Percentiles rank a stretch among this genome's conserved stretches.
These are phyloP conservation scores for Heliconius nattereri DNA, from an alignment of 1,140 invertebrate species.

Conservation along the genomic window DNA sequence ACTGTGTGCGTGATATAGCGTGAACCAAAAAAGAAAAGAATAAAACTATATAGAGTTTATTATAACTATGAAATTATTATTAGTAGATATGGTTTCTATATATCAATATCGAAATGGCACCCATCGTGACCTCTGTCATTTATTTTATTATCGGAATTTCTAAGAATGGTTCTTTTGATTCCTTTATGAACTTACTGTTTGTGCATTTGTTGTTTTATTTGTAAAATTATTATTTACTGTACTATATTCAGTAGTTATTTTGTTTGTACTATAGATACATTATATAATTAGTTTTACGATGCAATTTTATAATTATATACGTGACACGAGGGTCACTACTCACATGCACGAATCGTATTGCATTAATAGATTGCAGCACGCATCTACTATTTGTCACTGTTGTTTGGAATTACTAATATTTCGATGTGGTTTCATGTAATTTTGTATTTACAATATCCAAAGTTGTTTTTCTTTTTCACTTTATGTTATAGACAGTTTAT, in stretches of 20 bases:
- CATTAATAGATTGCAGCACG: conserved; percentile 13
- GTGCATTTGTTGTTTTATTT: conserved; percentile 23
- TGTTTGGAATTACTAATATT: not conserved
- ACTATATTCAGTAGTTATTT: conserved; percentile 16
- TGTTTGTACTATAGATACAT: conserved; percentile 8
- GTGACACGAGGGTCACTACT: not conserved
- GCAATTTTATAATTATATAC: conserved; percentile 12
- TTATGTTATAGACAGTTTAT: too few species aligned
- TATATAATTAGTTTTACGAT: conserved; percentile 5
- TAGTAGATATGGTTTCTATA: not conserved
- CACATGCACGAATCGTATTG: conserved; percentile 9
- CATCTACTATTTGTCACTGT: conserved; percentile 2
- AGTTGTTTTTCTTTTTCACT: too few species aligned
- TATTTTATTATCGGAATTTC: conserved; percentile 30
- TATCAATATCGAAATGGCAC: conserved; percentile 16
- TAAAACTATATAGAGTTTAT: not conserved
- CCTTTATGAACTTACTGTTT: conserved; percentile 15
- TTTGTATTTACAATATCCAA: too few species aligned
- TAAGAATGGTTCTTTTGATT: conserved; percentile 31
- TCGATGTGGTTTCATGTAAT: not conserved
- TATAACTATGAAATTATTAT: not conserved
- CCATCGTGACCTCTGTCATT: conserved; percentile 36
- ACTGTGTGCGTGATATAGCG: too few species aligned
- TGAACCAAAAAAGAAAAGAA: too few species aligned
- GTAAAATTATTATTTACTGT: too few species aligned